Conservation (phyloP, 1,140 invertebrate species). For the Neomicropteryx cornuta region DNA sequence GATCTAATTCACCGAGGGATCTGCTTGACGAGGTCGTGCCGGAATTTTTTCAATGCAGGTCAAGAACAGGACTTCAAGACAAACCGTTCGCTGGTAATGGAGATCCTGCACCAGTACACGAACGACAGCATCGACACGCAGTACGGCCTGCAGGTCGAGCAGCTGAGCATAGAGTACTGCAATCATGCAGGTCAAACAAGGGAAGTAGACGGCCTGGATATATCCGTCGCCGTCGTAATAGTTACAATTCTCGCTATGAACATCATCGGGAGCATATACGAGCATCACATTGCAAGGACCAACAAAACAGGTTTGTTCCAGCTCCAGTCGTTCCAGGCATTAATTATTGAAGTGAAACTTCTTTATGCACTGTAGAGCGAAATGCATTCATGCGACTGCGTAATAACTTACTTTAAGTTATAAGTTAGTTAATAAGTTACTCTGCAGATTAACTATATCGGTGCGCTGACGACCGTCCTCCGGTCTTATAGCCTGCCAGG, state of each 20-base stretch:
- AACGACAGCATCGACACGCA: constrained; percentile 1
- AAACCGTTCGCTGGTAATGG: constrained; percentile 7
- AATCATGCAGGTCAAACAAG: neutral
- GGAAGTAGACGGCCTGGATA: neutral
- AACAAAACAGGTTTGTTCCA: constrained; percentile 11
- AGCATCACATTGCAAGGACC: constrained; percentile 9
- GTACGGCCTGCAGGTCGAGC: constrained; percentile 1
- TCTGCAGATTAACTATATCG: no score
- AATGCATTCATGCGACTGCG: neutral
- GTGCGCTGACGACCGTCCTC: no score
- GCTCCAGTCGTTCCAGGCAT: neutral
- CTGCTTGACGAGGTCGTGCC: constrained; percentile 28
- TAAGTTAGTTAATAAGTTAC: no score
- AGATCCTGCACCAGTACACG: constrained; percentile 4
- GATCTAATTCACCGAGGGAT: constrained; percentile 38
- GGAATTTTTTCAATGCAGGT: constrained; percentile 5
- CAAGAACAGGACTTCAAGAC: constrained; percentile 5
- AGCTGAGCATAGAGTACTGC: constrained; percentile 3
- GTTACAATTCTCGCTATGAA: constrained; percentile 2
- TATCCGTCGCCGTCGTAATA: constrained; percentile 1
- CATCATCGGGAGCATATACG: constrained; percentile 5
- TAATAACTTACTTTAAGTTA: no score
- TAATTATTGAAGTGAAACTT: neutral
- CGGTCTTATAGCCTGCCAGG: no score
- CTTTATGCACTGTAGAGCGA: neutral